Percentiles rank a stretch among this genome's conserved stretches.
Evolutionary conservation across 2,113 vertebrate genomes (phyloP).

Genomic region (Muntiacus muntjak): DNA sequence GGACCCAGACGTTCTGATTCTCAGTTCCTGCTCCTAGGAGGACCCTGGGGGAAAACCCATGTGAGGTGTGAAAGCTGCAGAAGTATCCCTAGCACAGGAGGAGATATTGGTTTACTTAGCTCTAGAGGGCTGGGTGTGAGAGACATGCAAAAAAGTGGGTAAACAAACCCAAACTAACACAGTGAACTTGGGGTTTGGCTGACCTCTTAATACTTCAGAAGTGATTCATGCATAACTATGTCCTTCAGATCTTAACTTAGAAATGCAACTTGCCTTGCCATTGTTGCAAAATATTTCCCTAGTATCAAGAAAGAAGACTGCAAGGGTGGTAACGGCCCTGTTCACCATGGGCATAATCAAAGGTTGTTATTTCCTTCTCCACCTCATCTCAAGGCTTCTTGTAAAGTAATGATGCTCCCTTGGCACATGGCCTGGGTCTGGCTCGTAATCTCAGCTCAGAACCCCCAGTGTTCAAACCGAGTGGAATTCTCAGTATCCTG

Average conservation of each 20-base stretch:
- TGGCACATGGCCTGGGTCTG: neutral
- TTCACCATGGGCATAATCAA: neutral
- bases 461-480: neutral
- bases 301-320: neutral
- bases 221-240: conserved; percentile 12
- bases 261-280: neutral
- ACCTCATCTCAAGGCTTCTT: neutral
- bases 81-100: neutral
- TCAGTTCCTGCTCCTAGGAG: neutral
- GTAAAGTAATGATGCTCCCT: neutral
- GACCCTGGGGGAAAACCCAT: neutral
- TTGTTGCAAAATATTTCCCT: neutral
- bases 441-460: neutral
- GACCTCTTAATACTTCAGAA: conserved; percentile 14
- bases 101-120: neutral
- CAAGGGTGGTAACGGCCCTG: neutral
- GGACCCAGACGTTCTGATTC: neutral
- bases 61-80: neutral
- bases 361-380: neutral
- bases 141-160: neutral
- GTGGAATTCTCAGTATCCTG: neutral
- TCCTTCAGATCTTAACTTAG: conserved; percentile 21
- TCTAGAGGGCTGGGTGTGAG: neutral
- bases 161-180: conserved; percentile 28
- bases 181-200: conserved; percentile 29